Base-by-base conservation (phyloP, 2,888 invertebrate species). In the Amphimallon solstitiale region DNA sequence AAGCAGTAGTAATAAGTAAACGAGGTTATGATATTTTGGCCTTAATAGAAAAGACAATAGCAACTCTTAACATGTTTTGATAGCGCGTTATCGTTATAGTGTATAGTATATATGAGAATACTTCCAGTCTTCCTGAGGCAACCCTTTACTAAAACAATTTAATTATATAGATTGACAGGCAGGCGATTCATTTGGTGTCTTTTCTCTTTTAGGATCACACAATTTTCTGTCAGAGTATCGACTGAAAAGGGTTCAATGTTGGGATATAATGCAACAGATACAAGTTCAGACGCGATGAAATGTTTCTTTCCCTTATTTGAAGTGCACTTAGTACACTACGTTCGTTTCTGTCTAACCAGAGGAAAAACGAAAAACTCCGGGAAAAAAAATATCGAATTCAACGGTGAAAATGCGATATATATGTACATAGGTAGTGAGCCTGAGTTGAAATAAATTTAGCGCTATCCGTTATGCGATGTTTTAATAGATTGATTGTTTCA, bases 101-200 rank as follows among this genome's bases (percentile, higher is more conserved):
- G 9, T 29, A 23, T 23, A 23, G 9, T 29, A 23, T 23, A 23
- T 23, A 29, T 29, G 9, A 5, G 6, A 29, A 5, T 9, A 29
- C 2, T 29, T 2, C 29, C 29, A 29, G 7, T 29, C 1, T 9
- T 29, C 29, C 29, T 29, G 7, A 5, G 29, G 29, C 40, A 59
- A 59, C 56, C 56, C 56, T 59, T 59, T 70, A 61, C 75, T 76
- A 77, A 76, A 80, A 80, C 82, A 82, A 83, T 83, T 81, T 81
- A 81, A 82, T 83, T 82, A 82, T 80, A 82, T 81, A 82, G 83
- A 82, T 83, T 83, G 83, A 82, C 81, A 81, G 83, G 82, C 83
- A 81, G 82, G 75, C 81, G 80, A 82, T 83, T 82, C 82, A 82
- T 82, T 83, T 81, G 81, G 76, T 81, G 81, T 82, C 81, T 80